phyloP scores from a whole-genome alignment of 2,113 vertebrate genomes.

The human (Homo sapiens) region GRCh38 chr14:73251501-73252000 shows the following conservation, averaged over 20 bases:
- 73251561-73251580: slow-evolving; percentile 88
- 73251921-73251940: too few relatives aligned
- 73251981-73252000: background rate
- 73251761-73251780: slow-evolving; percentile 90
- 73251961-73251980: accelerated
- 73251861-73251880: too few relatives aligned
- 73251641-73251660: accelerated
- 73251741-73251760: slow-evolving; percentile 93
- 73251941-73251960: background rate
- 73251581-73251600: slow-evolving; percentile 86
- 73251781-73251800: slow-evolving; percentile 89
- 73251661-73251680: slow-evolving; percentile 93
- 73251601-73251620: background rate
- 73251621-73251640: background rate
- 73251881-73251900: accelerated
- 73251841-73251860: background rate
- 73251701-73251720: slow-evolving; percentile 93
- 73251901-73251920: accelerated
- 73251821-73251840: slow-evolving; percentile 95
- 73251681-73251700: slow-evolving; percentile 98
- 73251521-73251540: slow-evolving; percentile 93
- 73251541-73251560: slow-evolving; percentile 92
- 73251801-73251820: slow-evolving; percentile 95
- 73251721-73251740: slow-evolving; percentile 86
- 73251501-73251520: slow-evolving; percentile 92